These are phyloP conservation scores for Chelon auratus DNA, from an alignment of 2,797 vertebrate species.

Conservation along the genomic window DNA sequence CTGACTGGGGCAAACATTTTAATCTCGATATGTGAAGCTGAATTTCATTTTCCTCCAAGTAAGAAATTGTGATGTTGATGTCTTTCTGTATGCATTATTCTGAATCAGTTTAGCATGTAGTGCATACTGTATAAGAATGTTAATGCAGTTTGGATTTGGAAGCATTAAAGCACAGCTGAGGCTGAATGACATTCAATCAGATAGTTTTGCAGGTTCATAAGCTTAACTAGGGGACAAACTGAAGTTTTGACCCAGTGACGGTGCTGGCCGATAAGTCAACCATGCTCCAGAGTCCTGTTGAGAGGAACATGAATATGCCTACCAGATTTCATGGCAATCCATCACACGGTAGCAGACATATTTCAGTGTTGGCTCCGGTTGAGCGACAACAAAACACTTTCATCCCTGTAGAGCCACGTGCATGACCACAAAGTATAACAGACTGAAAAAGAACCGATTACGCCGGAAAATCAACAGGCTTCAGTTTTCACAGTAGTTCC, in stretches of 20 bases:
- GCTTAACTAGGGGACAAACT: background rate
- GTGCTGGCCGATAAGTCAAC: background rate
- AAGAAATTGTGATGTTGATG: no score
- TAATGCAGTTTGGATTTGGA: background rate
- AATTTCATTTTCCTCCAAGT: no score
- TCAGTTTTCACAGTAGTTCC: background rate
- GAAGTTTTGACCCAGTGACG: background rate
- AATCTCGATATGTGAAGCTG: no score
- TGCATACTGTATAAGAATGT: background rate
- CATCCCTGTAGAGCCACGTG: background rate
- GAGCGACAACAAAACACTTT: background rate
- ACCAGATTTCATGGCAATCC: background rate
- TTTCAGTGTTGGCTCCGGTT: constrained; percentile 4
- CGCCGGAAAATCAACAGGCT: background rate
- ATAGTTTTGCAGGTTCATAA: background rate
- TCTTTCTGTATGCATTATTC: no score
- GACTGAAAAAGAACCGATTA: background rate
- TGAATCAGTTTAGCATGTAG: background rate
- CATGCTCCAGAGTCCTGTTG: background rate
- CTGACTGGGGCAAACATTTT: background rate
- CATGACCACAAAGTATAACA: background rate
- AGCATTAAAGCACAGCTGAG: background rate
- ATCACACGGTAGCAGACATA: background rate
- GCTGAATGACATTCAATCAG: background rate
- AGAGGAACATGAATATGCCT: background rate